These are phyloP conservation scores for Triops cancriformis DNA, from an alignment of 1,140 invertebrate species.

Conservation along the genomic window DNA sequence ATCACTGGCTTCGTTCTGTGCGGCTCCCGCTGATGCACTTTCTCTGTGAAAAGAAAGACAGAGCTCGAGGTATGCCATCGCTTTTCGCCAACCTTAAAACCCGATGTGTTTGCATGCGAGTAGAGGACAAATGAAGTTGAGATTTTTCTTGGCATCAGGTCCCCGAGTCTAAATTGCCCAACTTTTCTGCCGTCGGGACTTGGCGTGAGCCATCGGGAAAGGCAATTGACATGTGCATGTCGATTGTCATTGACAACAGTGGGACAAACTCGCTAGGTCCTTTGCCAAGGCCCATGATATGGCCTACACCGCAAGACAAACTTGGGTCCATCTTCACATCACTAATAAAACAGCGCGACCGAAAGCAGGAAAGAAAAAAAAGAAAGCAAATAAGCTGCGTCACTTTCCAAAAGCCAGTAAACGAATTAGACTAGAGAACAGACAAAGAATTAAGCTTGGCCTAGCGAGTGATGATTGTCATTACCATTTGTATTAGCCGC, in stretches of 20 bases:
- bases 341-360: too few species aligned
- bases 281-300: background rate
- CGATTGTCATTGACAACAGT: conserved; percentile 6
- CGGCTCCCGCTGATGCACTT: too few species aligned
- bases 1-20: too few species aligned
- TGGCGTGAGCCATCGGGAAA: conserved; percentile 4
- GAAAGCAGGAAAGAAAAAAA: background rate
- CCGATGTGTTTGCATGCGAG: background rate
- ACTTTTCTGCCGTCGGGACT: background rate
- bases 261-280: conserved; percentile 8
- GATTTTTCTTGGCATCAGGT: background rate
- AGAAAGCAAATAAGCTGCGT: background rate
- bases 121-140: background rate
- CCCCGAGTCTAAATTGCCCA: background rate
- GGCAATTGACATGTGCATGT: conserved; percentile 4
- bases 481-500: too few species aligned
- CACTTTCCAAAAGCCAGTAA: background rate
- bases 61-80: too few species aligned
- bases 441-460: background rate
- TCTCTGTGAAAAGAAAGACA: too few species aligned
- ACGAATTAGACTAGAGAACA: too few species aligned
- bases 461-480: background rate
- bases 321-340: background rate
- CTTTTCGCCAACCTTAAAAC: background rate
- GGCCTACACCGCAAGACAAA: conserved; percentile 2